These are phyloP conservation scores for Anolis sagrei DNA, from an alignment of 2,113 vertebrate species.

Conservation along the genomic window DNA sequence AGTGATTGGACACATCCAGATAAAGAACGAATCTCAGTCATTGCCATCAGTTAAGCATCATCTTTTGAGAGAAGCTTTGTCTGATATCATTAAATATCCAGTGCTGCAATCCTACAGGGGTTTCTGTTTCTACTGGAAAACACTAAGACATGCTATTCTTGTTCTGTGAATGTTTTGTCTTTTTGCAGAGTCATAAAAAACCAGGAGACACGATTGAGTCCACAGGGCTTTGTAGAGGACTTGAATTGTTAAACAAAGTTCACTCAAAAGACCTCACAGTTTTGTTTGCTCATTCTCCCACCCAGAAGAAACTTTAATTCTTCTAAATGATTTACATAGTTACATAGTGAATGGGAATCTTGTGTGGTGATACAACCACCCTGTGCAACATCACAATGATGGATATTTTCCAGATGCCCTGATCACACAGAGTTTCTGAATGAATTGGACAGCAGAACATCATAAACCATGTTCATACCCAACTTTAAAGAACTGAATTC, in stretches of 20 bases:
- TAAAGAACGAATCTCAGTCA: constrained; percentile 53
- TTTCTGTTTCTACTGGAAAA: constrained; percentile 39
- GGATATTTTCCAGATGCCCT: not conserved
- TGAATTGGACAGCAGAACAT: not conserved
- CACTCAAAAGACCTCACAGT: constrained; percentile 17
- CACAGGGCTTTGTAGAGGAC: constrained; percentile 43
- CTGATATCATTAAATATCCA: constrained; percentile 29
- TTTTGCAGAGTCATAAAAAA: constrained; percentile 43
- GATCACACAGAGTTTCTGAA: not conserved
- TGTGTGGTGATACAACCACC: not conserved
- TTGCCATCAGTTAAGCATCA: constrained; percentile 59
- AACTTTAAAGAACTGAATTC: not conserved
- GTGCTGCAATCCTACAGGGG: constrained; percentile 14
- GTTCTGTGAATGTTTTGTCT: constrained; percentile 36
- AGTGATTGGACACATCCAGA: constrained; percentile 43
- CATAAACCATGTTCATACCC: not conserved
- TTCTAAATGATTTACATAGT: constrained; percentile 4
- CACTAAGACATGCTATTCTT: constrained; percentile 6
- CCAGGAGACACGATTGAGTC: constrained; percentile 40
- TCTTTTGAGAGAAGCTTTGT: constrained; percentile 55
- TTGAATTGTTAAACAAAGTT: constrained; percentile 42
- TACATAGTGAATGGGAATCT: not conserved
- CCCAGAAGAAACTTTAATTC: constrained; percentile 11
- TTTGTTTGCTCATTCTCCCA: not conserved
- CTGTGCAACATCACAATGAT: constrained; percentile 11